A percentile compares a stretch with the other conserved stretches of the same genome.
Conservation (phyloP, 2,797 vertebrate genomes). For the Champsocephalus esox region DNA sequence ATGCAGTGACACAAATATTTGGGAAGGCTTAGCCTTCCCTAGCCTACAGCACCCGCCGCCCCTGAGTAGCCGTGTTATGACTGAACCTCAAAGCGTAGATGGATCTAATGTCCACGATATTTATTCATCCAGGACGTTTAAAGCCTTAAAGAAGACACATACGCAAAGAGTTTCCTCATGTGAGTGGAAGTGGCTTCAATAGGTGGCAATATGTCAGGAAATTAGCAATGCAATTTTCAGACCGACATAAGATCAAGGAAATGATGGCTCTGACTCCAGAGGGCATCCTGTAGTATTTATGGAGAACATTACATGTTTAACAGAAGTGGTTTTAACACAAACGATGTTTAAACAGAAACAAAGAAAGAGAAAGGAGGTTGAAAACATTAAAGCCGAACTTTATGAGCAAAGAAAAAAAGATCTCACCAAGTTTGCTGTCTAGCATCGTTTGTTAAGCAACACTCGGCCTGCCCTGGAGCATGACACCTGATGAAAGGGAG, state of each 20-base stretch:
- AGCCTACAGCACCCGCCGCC: too few relatives aligned
- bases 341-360: conserved; percentile 27
- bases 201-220: conserved; percentile 55
- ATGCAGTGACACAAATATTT: too few relatives aligned
- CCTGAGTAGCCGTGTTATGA: conserved; percentile 7
- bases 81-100: conserved; percentile 21
- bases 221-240: conserved; percentile 65
- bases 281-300: conserved; percentile 66
- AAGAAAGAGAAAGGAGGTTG: background rate
- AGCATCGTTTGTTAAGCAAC: conserved; percentile 42
- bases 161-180: conserved; percentile 28
- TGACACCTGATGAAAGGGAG: conserved; percentile 59
- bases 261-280: conserved; percentile 56
- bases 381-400: background rate
- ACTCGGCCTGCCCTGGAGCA: conserved; percentile 45
- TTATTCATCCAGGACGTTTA: conserved; percentile 44
- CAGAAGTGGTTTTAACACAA: conserved; percentile 63
- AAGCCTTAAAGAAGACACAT: conserved; percentile 44
- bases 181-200: conserved; percentile 44
- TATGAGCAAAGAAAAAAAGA: background rate
- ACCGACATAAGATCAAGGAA: conserved; percentile 59
- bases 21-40: too few relatives aligned
- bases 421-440: conserved; percentile 36
- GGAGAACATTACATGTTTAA: conserved; percentile 70
- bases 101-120: conserved; percentile 35